A percentile compares a stretch with the other conserved stretches of the same genome.
These are phyloP conservation scores for Nomada fucata DNA, from an alignment of 2,888 invertebrate genomes.

Conservation along the genomic window DNA sequence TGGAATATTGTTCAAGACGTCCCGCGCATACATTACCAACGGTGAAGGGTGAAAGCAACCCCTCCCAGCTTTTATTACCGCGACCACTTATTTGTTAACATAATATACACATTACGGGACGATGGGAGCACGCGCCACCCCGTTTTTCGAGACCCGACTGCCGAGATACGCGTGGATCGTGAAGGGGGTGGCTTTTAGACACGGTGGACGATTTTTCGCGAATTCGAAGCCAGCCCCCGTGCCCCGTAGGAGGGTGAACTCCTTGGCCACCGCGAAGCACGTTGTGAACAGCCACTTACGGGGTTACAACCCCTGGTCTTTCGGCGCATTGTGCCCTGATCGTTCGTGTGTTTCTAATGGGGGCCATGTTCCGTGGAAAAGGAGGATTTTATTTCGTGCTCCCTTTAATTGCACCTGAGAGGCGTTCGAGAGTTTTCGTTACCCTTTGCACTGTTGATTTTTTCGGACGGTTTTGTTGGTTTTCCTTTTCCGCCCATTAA, in stretches of 20 bases:
- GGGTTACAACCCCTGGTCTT: conserved; percentile 6
- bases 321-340: conserved; percentile 26
- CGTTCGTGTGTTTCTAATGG: conserved; percentile 64
- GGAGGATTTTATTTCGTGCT: conserved; percentile 7
- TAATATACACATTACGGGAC: conserved; percentile 81
- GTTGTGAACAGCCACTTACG: conserved; percentile 45
- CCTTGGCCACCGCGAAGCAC: conserved; percentile 34
- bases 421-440: conserved; percentile 9
- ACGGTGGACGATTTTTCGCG: conserved; percentile 77
- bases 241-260: conserved; percentile 1
- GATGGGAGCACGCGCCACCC: conserved; percentile 71
- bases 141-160: conserved; percentile 21
- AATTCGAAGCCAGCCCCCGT: conserved; percentile 38
- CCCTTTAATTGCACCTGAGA: conserved; percentile 26
- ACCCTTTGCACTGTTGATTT: background rate
- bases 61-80: conserved; percentile 79
- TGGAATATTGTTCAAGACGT: conserved; percentile 82
- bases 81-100: conserved; percentile 83
- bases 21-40: conserved; percentile 80
- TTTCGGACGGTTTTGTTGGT: background rate
- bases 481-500: background rate
- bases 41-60: conserved; percentile 35
- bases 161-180: conserved; percentile 14
- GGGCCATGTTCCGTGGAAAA: conserved; percentile 1
- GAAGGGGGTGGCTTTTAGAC: conserved; percentile 74